A percentile compares a stretch with the other conserved stretches of the same genome.
Conservation (phyloP, 2,797 vertebrate species). For the Dermochelys coriacea region DNA sequence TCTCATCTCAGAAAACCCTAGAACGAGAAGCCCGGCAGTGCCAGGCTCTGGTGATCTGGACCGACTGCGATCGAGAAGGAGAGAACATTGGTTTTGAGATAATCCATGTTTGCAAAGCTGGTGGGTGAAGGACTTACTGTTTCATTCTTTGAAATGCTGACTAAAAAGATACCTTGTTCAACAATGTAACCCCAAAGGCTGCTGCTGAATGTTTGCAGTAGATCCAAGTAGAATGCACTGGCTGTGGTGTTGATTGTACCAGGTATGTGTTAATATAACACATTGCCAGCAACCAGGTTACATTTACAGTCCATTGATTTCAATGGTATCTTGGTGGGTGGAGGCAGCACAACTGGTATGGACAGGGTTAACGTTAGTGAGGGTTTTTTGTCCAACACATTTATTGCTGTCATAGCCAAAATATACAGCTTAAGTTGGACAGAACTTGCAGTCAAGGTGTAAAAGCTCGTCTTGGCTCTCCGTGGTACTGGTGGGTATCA, state of each 20-base stretch:
- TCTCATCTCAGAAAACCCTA: constrained; percentile 86
- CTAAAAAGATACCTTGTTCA: not conserved
- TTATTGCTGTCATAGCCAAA: not conserved
- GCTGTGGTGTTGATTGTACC: not conserved
- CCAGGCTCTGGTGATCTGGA: constrained; percentile 96
- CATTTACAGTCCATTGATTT: not conserved
- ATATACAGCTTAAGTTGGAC: not conserved
- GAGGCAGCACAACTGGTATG: not conserved
- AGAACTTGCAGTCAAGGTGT: not conserved
- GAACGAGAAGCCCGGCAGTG: constrained; percentile 91
- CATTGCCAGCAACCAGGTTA: not conserved
- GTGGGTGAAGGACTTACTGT: constrained; percentile 75
- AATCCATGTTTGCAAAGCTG: constrained; percentile 95
- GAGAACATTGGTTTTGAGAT: constrained; percentile 98
- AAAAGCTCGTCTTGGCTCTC: not conserved
- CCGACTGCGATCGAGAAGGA: constrained; percentile 97
- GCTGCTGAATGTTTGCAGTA: not conserved
- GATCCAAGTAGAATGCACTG: not conserved
- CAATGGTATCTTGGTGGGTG: not conserved
- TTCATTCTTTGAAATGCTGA: not conserved
- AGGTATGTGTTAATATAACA: not conserved
- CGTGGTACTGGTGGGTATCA: not conserved
- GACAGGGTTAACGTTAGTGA: not conserved
- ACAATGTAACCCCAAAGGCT: not conserved
- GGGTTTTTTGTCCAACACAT: not conserved